Percentiles rank a stretch among this genome's conserved stretches.
These are phyloP conservation scores for Danio choprae DNA, from an alignment of 2,797 vertebrate genomes.

Conservation along the genomic window DNA sequence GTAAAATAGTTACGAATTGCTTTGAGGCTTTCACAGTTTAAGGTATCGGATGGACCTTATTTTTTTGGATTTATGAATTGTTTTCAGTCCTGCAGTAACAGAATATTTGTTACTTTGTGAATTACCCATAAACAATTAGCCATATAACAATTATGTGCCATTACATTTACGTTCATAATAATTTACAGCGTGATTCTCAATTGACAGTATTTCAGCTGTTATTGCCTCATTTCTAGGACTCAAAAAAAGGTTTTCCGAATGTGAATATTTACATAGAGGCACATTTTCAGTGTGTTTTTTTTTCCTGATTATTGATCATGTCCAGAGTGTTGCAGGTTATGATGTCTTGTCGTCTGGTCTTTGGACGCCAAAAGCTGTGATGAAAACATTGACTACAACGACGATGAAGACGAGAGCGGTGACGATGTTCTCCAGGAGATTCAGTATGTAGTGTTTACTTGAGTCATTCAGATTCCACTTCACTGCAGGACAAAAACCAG, in stretches of 20 bases:
- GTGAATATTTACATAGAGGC: neutral
- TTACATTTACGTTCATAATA: neutral
- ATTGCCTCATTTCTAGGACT: neutral
- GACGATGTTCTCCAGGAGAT: slow-evolving; percentile 90
- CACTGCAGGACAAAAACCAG: slow-evolving; percentile 75
- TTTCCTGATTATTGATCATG: neutral
- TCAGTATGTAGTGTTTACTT: slow-evolving; percentile 85
- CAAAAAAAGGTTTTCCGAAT: neutral
- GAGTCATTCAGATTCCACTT: slow-evolving; percentile 95
- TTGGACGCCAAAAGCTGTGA: slow-evolving; percentile 97
- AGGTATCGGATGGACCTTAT: no score
- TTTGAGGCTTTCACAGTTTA: no score
- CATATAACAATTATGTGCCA: neutral
- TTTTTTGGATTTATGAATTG: no score
- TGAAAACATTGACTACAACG: slow-evolving; percentile 94
- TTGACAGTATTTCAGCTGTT: neutral
- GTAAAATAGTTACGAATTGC: no score
- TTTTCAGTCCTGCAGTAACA: no score
- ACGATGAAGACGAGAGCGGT: slow-evolving; percentile 94
- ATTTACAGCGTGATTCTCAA: neutral
- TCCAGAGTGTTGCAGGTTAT: slow-evolving; percentile 8
- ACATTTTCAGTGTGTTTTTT: neutral
- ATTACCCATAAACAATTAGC: neutral
- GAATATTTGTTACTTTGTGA: neutral
- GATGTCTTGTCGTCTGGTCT: slow-evolving; percentile 67